Conservation (phyloP, 2,888 invertebrate genomes). For the Cenopis cana region DNA sequence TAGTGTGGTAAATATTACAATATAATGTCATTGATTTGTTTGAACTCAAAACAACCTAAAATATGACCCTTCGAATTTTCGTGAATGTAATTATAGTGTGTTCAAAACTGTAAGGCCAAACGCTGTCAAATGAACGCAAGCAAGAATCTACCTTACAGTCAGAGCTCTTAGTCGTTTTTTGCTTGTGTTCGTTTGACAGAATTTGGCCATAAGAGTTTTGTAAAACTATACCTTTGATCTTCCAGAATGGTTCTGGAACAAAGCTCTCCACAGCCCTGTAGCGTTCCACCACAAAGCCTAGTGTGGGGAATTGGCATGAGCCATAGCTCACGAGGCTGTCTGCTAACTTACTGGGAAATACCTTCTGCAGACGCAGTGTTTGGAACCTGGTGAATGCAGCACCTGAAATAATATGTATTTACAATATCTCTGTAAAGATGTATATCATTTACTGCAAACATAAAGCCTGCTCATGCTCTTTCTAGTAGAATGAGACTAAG, state of each 20-base stretch:
- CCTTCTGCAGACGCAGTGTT: constrained; percentile 93
- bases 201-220: too few relatives aligned
- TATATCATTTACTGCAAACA: neutral
- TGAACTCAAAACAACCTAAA: too few relatives aligned
- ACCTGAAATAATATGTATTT: constrained; percentile 80
- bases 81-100: constrained; percentile 38
- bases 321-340: constrained; percentile 98
- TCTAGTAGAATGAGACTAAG: too few relatives aligned
- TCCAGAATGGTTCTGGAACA: constrained; percentile 98
- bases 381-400: constrained; percentile 99
- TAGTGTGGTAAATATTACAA: neutral
- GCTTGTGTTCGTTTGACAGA: too few relatives aligned
- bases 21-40: neutral
- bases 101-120: too few relatives aligned
- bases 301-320: constrained; percentile 99
- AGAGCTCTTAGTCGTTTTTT: too few relatives aligned
- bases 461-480: neutral
- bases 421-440: neutral
- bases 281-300: constrained; percentile 99
- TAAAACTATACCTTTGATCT: constrained; percentile 95
- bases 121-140: too few relatives aligned
- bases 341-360: constrained; percentile 90
- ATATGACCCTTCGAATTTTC: neutral
- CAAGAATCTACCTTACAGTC: too few relatives aligned
- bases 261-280: constrained; percentile 97